Conservation (phyloP, 2,888 invertebrate genomes). For the Rhagonycha fulva region DNA sequence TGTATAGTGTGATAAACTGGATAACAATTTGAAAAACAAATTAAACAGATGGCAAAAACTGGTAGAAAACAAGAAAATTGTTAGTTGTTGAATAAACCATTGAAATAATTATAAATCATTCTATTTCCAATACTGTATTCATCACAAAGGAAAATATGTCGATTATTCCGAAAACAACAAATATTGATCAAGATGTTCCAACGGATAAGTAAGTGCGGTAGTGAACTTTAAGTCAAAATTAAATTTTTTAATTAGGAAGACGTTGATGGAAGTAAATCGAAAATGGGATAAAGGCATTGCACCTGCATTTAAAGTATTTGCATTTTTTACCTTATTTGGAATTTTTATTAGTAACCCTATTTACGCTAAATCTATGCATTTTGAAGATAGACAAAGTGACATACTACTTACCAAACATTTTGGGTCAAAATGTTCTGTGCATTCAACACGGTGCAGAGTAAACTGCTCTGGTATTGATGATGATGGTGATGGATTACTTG, state of each 20-base stretch:
- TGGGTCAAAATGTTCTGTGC: background rate
- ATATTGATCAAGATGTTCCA: background rate
- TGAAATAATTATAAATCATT: background rate
- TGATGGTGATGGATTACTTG: background rate
- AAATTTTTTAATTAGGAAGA: background rate
- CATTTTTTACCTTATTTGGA: background rate
- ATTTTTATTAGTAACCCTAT: background rate
- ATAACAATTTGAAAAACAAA: background rate
- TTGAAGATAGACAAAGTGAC: background rate
- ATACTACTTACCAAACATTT: background rate
- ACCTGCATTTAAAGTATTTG: background rate
- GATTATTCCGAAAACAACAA: background rate
- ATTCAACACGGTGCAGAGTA: background rate
- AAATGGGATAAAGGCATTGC: slow-evolving; percentile 8
- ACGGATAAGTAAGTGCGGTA: background rate
- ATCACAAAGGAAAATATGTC: background rate
- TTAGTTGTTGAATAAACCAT: background rate
- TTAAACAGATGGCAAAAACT: background rate
- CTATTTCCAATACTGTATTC: background rate
- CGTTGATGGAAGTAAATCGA: background rate
- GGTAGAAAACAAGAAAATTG: background rate
- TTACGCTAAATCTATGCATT: background rate
- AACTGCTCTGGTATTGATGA: background rate
- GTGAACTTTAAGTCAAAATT: background rate
- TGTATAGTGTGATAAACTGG: background rate